phyloP scores from a whole-genome alignment of 2,888 invertebrate genomes.

The Acrocyrtus sp. region DNA sequence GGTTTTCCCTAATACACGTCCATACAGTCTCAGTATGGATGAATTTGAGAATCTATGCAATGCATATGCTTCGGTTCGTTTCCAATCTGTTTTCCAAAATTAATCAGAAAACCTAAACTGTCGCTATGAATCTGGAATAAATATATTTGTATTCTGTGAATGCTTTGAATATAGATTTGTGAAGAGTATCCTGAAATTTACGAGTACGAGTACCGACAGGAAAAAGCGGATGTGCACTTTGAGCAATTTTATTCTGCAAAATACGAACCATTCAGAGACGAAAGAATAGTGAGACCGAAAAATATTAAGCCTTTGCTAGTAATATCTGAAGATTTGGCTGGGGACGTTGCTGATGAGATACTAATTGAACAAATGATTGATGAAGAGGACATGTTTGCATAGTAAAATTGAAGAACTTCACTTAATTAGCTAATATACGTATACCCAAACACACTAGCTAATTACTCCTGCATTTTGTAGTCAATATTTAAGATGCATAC shows the following conservation, averaged over 20 bases:
- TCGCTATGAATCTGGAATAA: too few relatives aligned
- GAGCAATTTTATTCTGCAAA: constrained; percentile 28
- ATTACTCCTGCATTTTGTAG: too few relatives aligned
- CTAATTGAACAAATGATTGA: neutral
- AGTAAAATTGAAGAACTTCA: too few relatives aligned
- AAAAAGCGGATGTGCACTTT: constrained; percentile 52
- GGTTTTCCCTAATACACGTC: constrained; percentile 75
- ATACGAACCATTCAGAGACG: constrained; percentile 16
- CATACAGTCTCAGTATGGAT: constrained; percentile 79
- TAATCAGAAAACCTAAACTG: too few relatives aligned
- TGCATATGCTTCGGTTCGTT: constrained; percentile 73
- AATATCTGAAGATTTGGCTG: constrained; percentile 8
- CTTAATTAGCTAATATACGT: neutral
- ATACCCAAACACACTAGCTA: neutral
- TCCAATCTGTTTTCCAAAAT: too few relatives aligned
- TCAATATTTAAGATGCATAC: too few relatives aligned
- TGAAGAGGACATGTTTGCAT: neutral
- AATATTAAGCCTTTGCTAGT: constrained; percentile 25
- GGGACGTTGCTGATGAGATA: constrained; percentile 12
- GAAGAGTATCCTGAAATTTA: constrained; percentile 52
- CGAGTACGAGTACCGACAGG: constrained; percentile 51
- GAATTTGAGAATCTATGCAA: constrained; percentile 82
- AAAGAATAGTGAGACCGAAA: neutral
- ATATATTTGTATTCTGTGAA: too few relatives aligned
- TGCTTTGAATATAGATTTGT: constrained; percentile 58